phyloP scores from a whole-genome alignment of 2,888 invertebrate genomes.

The Lithodes maja region DNA sequence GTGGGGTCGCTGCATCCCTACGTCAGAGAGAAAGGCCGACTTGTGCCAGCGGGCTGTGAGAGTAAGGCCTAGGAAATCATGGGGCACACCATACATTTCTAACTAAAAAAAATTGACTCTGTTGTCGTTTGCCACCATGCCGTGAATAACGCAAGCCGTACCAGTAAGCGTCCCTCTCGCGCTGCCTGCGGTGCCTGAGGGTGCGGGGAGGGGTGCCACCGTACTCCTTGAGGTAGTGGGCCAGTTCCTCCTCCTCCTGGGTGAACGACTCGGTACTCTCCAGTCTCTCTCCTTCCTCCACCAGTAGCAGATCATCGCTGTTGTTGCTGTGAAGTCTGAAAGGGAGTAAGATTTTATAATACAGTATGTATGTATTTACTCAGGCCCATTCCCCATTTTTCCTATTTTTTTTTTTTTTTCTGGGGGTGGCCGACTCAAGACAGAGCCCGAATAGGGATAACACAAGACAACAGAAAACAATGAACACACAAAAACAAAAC shows the following conservation, averaged over 20 bases:
- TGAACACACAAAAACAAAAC: too few relatives aligned
- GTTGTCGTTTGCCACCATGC: neutral
- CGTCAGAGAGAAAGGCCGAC: too few relatives aligned
- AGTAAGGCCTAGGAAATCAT: too few relatives aligned
- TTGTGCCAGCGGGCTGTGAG: too few relatives aligned
- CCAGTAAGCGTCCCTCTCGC: constrained; percentile 65
- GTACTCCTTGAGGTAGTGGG: constrained; percentile 50
- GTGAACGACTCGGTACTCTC: constrained; percentile 58
- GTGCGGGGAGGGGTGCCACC: constrained; percentile 58
- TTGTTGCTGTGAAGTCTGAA: constrained; percentile 18
- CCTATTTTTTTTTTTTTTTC: too few relatives aligned
- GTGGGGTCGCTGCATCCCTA: too few relatives aligned
- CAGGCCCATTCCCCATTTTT: too few relatives aligned
- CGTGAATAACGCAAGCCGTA: constrained; percentile 9
- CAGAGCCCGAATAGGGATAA: too few relatives aligned
- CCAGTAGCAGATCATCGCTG: constrained; percentile 38
- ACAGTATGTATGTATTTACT: too few relatives aligned
- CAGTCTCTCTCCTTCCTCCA: constrained; percentile 43
- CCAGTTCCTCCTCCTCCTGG: constrained; percentile 64
- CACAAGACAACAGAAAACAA: too few relatives aligned
- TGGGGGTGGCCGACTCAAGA: too few relatives aligned
- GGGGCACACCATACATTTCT: neutral
- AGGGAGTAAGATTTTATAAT: neutral
- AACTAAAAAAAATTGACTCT: neutral
- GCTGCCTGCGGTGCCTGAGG: constrained; percentile 40